These are phyloP conservation scores for Spongilla lacustris DNA, from an alignment of 37 sponge, comb jelly and placozoan genomes.

Conservation along the genomic window DNA sequence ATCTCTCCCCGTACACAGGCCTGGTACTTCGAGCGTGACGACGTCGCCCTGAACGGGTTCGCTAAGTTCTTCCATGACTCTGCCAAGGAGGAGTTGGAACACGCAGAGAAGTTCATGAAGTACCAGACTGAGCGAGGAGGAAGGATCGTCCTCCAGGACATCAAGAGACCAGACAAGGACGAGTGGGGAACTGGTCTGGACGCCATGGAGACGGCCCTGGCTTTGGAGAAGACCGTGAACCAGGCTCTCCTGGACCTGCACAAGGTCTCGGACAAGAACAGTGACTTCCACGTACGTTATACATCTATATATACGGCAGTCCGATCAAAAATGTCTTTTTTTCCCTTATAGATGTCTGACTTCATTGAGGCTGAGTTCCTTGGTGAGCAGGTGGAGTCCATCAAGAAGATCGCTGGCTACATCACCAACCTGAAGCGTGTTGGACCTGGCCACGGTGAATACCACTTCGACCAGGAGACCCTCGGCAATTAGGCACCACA, in stretches of 20 bases:
- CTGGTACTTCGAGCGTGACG: conserved; percentile 79
- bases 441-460: conserved; percentile 89
- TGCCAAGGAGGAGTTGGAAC: conserved; percentile 80
- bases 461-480: conserved; percentile 79
- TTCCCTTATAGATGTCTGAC: conserved; percentile 58
- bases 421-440: conserved; percentile 76
- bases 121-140: conserved; percentile 87
- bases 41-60: conserved; percentile 75
- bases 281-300: conserved; percentile 42
- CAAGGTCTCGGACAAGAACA: conserved; percentile 60
- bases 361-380: conserved; percentile 77
- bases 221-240: conserved; percentile 83
- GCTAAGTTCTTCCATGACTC: conserved; percentile 79
- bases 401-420: conserved; percentile 85
- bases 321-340: neutral
- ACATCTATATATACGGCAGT: too few relatives aligned
- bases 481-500: conserved; percentile 9
- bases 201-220: conserved; percentile 77
- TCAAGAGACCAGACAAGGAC: conserved; percentile 83
- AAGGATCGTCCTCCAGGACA: conserved; percentile 55
- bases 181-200: conserved; percentile 80
- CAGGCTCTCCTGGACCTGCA: conserved; percentile 87
- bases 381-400: conserved; percentile 81
- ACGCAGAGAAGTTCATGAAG: conserved; percentile 87
- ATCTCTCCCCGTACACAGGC: conserved; percentile 17